Conservation (phyloP, 2,797 vertebrate species). For the Zonotrichia albicollis region DNA sequence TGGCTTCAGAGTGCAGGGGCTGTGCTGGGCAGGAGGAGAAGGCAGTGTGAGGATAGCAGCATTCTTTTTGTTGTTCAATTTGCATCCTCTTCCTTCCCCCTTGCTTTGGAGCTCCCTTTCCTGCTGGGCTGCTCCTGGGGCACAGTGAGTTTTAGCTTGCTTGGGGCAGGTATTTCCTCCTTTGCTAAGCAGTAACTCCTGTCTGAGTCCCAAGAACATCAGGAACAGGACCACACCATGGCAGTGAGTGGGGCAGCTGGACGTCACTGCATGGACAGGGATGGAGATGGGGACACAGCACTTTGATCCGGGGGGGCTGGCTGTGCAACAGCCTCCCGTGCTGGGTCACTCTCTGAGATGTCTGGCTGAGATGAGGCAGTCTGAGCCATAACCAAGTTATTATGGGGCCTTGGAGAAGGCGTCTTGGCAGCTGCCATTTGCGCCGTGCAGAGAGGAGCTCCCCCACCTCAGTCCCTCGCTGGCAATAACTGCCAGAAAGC, state of each 20-base stretch:
- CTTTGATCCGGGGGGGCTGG: neutral
- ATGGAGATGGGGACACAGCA: neutral
- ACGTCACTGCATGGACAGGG: accelerated
- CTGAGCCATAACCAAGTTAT: neutral
- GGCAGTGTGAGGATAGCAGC: neutral
- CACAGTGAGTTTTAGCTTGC: neutral
- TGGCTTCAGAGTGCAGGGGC: neutral
- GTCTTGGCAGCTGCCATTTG: conserved; percentile 47
- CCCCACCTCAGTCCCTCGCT: neutral
- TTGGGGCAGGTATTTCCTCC: neutral
- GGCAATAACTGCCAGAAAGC: conserved; percentile 1
- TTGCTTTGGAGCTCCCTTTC: neutral
- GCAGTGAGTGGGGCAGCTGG: neutral
- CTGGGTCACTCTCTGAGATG: neutral
- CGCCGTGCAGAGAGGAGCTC: neutral
- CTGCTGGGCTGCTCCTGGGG: neutral
- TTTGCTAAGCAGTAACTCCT: neutral
- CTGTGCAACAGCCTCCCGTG: neutral
- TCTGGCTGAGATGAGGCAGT: neutral
- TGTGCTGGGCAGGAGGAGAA: neutral
- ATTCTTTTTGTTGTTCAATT: neutral
- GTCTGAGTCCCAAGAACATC: neutral
- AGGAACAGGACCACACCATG: accelerated
- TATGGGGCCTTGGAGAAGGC: conserved; percentile 31
- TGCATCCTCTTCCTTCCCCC: neutral